Evolutionary conservation across 1,140 invertebrate genomes (phyloP), one percentile per base, ranked within the genome.

Genomic region (Wiebesia pumilae): DNA sequence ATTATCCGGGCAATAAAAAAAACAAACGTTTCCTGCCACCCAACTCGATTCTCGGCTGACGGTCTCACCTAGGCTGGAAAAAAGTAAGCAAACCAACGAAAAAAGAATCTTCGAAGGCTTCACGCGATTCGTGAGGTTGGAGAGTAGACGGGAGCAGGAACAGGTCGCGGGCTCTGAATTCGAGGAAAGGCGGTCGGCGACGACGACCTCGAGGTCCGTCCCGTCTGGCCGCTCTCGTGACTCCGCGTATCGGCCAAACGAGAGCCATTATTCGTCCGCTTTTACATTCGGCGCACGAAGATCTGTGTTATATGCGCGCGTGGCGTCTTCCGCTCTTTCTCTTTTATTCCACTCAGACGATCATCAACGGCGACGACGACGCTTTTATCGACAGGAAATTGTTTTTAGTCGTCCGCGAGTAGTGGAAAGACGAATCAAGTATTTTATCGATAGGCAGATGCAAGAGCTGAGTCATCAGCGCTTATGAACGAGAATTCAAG

Each of bases 161-260:
- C 30, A n/a, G 38, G 24, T 33, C 33, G 85, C 54, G 85, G 71
- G 43, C 9, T 16, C 58, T 35, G 35, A 83, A 85, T 87, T 87
- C 79, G 87, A 54, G 80, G 85, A 87, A 87, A 87, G 81, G 54
- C 58, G 80, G 51, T 86, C 65, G 47, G 38, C 80, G 67, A 71
- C 54, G 38, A 79, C 79, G 84, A 24, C 81, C 80, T 81, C 84
- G 65, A 80, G 38, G 65, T 54, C 30, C 73, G 65, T 33, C n/a
- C 30, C 75, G 40, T 43, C 69, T 58, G 80, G 40, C 82, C 77
- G 27, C 65, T 67, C 43, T 47, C 43, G 38, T 16, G 16, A 2
- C 71, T 71, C 40, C 43, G 75, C 75, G 75, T 30, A 51, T 77
- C 24, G 27, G 4, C 24, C 43, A 33, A 73, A 38, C 30, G 7